Base-by-base conservation (phyloP, 2,113 vertebrate species). In the Megaptera novaeangliae region DNA sequence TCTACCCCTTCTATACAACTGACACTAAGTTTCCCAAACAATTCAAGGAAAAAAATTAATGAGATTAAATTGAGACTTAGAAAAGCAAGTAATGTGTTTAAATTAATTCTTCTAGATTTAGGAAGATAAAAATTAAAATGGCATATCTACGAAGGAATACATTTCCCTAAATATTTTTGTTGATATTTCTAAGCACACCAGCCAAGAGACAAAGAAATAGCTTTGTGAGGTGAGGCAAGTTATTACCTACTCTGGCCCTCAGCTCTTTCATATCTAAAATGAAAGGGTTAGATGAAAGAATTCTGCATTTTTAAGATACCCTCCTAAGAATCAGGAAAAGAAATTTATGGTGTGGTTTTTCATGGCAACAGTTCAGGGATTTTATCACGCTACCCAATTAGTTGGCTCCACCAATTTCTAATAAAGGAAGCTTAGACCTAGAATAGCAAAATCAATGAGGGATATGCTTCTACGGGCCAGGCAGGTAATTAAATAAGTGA, bases 131-230 rank as follows among this genome's bases (percentile, higher is more conserved):
- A 69, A 36, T 83, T 59, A 27, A 46, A 93, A 88, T 93, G 52
- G 20, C 7, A 86, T 82, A 71, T 93, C 39, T 63, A 92, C 39
- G 64, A 82, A 78, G 64, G 3, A 94, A 95, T 83, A 64, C 46
- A 75, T 96, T 81, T 80, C 44, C 59, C 64, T 96, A 93, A 93
- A 83, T 86, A 91, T 92, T 94, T 94, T 86, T 57, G 36, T 85
- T 97, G 59, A 44, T 85, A 78, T 94, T 88, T 94, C 64, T 88
- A 82, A 97, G 61, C 34, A 21, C 2, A 49, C 46, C 21, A 64
- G 46, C 31, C 31, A 72, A 89, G 68, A 68, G 55, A 92, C 57
- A 82, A 88, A 93, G 44, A 93, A 85, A 18, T 88, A 88, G 12
- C 13, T 89, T 92, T 95, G 44, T 55, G 44, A 96, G 15, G 7